A percentile compares a stretch with the other conserved stretches of the same genome.
Evolutionary conservation across 2,113 vertebrate genomes (phyloP).

Genomic region (Gasterosteus nipponicus): DNA sequence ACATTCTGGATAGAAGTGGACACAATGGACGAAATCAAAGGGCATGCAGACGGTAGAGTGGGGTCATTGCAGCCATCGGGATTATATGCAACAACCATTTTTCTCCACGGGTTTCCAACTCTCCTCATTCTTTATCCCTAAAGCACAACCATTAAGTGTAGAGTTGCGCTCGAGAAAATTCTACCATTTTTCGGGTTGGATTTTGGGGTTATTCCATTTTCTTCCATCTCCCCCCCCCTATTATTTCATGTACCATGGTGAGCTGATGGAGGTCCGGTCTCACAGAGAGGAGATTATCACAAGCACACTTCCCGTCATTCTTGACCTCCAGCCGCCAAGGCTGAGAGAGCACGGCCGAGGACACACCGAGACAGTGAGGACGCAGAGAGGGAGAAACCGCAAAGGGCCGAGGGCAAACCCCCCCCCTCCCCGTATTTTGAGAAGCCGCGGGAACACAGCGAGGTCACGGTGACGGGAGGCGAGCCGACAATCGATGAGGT

Average conservation of each 20-base stretch:
- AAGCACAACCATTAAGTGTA: constrained; percentile 52
- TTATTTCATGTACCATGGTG: constrained; percentile 53
- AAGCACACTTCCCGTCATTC: constrained; percentile 58
- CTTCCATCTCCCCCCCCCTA: constrained; percentile 57
- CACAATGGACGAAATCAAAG: constrained; percentile 46
- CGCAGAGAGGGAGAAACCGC: constrained; percentile 15
- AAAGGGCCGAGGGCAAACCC: constrained; percentile 38
- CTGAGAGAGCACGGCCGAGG: constrained; percentile 29
- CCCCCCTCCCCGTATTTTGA: constrained; percentile 1
- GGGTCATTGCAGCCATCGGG: constrained; percentile 62
- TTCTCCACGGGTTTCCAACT: constrained; percentile 33
- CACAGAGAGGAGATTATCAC: constrained; percentile 54
- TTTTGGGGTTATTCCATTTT: constrained; percentile 25
- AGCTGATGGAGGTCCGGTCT: constrained; percentile 55
- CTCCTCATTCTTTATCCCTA: constrained; percentile 40
- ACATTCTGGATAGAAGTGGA: constrained; percentile 42
- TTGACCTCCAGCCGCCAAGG: constrained; percentile 57
- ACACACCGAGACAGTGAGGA: background rate
- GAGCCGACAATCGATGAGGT: constrained; percentile 40
- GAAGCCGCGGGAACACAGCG: background rate
- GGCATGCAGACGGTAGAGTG: constrained; percentile 40
- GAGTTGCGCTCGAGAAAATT: constrained; percentile 49
- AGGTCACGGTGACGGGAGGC: constrained; percentile 29
- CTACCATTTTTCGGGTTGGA: constrained; percentile 47
- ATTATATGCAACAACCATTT: constrained; percentile 69